These are phyloP conservation scores for Erythrocebus patas DNA, from an alignment of 2,113 vertebrate genomes.

Conservation along the genomic window DNA sequence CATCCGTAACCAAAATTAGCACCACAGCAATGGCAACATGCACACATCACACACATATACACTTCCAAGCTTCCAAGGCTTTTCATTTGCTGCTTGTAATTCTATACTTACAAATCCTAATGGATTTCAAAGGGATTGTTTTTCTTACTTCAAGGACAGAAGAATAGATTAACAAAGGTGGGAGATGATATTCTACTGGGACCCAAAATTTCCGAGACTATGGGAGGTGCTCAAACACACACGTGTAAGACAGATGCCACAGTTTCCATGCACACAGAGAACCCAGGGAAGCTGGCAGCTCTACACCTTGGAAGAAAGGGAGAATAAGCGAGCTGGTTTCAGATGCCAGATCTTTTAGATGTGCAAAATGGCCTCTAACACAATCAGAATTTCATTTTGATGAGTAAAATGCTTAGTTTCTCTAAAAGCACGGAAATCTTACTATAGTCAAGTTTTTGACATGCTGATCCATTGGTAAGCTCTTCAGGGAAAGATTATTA, in stretches of 20 bases:
- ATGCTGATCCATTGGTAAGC: neutral
- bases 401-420: neutral
- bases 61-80: neutral
- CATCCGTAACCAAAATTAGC: neutral
- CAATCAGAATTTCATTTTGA: neutral
- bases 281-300: neutral
- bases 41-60: neutral
- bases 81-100: neutral
- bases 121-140: neutral
- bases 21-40: neutral
- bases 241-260: neutral
- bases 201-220: neutral
- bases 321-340: fast-evolving
- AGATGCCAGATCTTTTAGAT: no score
- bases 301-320: neutral
- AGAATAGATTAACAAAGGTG: neutral
- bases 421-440: neutral
- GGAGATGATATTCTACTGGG: neutral
- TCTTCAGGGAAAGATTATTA: neutral
- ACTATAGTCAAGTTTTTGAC: neutral
- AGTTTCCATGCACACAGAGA: neutral
- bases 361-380: neutral
- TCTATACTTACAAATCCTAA: neutral
- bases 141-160: neutral
- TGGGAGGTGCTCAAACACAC: neutral